A percentile compares a stretch with the other conserved stretches of the same genome.
Evolutionary conservation across 2,888 invertebrate genomes (phyloP).

Genomic region (Chaetogeoica ovagalla): DNA sequence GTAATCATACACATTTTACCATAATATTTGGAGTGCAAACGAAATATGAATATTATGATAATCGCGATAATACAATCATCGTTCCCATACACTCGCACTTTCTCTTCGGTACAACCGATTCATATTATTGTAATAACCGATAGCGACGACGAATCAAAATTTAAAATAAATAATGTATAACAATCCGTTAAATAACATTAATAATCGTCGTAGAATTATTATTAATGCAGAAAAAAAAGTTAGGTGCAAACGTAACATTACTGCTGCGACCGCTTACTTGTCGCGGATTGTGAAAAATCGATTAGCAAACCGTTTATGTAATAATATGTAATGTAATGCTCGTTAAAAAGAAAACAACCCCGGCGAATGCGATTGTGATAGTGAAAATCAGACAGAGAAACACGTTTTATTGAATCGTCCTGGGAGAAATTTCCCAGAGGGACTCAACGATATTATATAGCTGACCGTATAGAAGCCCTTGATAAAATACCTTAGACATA

Average conservation of each 20-base stretch:
- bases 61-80: background rate
- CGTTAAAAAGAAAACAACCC: too few species aligned
- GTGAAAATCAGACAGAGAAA: too few species aligned
- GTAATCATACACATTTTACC: constrained; percentile 5
- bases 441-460: too few species aligned
- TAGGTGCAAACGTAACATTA: too few species aligned
- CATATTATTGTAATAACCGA: background rate
- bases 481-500: too few species aligned
- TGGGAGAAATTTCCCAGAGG: too few species aligned
- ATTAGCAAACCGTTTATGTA: background rate
- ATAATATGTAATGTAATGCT: too few species aligned
- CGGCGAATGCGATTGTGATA: too few species aligned
- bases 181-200: too few species aligned
- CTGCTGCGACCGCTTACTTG: too few species aligned
- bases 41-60: background rate
- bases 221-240: background rate
- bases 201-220: background rate
- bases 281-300: background rate
- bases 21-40: constrained; percentile 18
- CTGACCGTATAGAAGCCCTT: too few species aligned
- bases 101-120: constrained; percentile 10
- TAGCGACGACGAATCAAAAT: background rate
- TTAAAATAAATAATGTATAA: background rate
- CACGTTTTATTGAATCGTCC: too few species aligned
- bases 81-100: constrained; percentile 2